Evolutionary conservation across 2,888 invertebrate species (phyloP), one percentile per base, ranked within the genome.

Genomic region (Lycaena phlaeas): DNA sequence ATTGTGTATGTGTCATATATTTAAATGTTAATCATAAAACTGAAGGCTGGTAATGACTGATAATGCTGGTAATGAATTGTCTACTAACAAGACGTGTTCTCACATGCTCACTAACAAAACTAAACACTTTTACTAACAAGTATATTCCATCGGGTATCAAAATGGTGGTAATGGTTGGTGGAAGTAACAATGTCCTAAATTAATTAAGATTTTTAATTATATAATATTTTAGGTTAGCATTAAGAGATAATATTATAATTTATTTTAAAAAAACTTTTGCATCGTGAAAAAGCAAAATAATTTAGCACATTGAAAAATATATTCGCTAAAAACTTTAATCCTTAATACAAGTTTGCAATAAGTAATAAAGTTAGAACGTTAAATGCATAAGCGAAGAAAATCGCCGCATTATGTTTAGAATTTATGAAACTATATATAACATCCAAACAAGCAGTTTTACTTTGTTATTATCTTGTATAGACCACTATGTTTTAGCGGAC

Each of bases 101-200:
- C n/a, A n/a, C n/a, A n/a, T n/a, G n/a, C n/a, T n/a, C n/a, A n/a
- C n/a, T n/a, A n/a, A n/a, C n/a, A n/a, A n/a, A n/a, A n/a, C n/a
- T n/a, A n/a, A 54, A 56, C 34, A 18, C 17, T 34, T 12, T 17
- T 34, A 34, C 18, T 12, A 34, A 18, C 34, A 12, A 34, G 34
- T 22, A 18, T 18, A 34, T 34, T 34, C 11, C 34, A 34, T 34
- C 22, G 18, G 17, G 34, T 34, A 18, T 18, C 34, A 18, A 34
- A n/a, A n/a, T n/a, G 12, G 22, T 18, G 34, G 34, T 34, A 22
- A 4, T 7, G 34, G 30, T 30, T 10, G 30, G 34, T 34, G 34
- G 34, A 22, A 18, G 18, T 34, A 22, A 18, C 18, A 34, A 12
- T 31, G 11, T 18, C 18, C 10, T 9, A 18, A 12, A 34, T 22